Percentiles rank a stretch among this genome's conserved stretches.
phyloP scores from a whole-genome alignment of 2,888 invertebrate genomes.

The Caenorhabditis wallacei region DNA sequence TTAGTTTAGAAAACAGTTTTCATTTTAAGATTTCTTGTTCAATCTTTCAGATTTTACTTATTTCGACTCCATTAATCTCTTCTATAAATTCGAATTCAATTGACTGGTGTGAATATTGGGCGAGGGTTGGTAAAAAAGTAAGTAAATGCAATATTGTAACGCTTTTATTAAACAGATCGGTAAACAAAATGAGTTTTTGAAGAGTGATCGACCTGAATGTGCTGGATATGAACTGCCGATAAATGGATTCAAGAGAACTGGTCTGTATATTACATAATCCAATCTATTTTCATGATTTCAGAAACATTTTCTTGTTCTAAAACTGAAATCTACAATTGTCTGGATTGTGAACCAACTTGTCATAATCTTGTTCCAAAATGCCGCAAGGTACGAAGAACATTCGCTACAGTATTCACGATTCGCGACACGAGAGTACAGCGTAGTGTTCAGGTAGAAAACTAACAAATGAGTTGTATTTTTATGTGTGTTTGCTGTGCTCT shows the following conservation, averaged over 20 bases:
- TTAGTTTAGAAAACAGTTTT: not conserved
- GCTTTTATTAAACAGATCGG: slow-evolving; percentile 36
- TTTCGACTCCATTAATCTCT: not conserved
- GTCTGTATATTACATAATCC: not conserved
- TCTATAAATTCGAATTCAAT: slow-evolving; percentile 44
- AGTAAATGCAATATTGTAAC: not conserved
- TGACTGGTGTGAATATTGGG: slow-evolving; percentile 75
- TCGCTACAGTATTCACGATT: slow-evolving; percentile 58
- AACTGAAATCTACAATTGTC: slow-evolving; percentile 62
- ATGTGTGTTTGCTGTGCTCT: slow-evolving; percentile 38
- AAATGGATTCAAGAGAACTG: slow-evolving; percentile 51
- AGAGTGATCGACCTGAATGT: slow-evolving; percentile 65
- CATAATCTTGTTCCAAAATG: slow-evolving; percentile 66
- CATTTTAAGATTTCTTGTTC: too few species aligned
- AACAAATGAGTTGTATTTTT: slow-evolving; percentile 13
- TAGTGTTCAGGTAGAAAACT: slow-evolving; percentile 61
- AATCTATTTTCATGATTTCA: not conserved
- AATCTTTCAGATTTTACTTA: not conserved
- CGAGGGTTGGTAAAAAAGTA: slow-evolving; percentile 68
- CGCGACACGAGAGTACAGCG: slow-evolving; percentile 64
- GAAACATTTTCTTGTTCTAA: slow-evolving; percentile 59
- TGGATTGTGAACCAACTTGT: slow-evolving; percentile 68
- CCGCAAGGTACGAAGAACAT: slow-evolving; percentile 63
- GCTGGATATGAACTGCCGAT: slow-evolving; percentile 57
- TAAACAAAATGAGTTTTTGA: slow-evolving; percentile 59